A percentile compares a stretch with the other conserved stretches of the same genome.
Conservation (phyloP, 2,888 invertebrate genomes). For the Ferrisia virgata region DNA sequence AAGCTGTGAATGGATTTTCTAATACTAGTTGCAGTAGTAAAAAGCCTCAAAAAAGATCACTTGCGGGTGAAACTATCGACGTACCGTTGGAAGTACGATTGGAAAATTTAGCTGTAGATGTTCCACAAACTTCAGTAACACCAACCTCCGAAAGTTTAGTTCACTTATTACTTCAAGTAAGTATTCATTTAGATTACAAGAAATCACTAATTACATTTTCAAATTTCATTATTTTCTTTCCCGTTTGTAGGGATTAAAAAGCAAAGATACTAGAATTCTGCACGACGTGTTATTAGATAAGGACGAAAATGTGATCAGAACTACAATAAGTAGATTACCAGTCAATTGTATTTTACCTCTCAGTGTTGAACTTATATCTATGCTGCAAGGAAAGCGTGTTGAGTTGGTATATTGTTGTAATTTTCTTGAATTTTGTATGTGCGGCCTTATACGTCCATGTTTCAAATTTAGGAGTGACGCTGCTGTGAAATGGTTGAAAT, state of each 20-base stretch:
- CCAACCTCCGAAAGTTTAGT: conserved; percentile 64
- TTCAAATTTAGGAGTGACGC: conserved; percentile 55
- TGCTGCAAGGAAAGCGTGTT: conserved; percentile 67
- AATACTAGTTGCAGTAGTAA: background rate
- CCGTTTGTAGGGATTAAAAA: conserved; percentile 73
- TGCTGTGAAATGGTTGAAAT: conserved; percentile 61
- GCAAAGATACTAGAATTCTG: conserved; percentile 73
- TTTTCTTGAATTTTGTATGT: background rate
- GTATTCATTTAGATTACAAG: background rate
- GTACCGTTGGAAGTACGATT: conserved; percentile 80
- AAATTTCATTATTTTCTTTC: background rate
- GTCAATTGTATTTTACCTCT: conserved; percentile 70
- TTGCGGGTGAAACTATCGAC: conserved; percentile 53
- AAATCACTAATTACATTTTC: too few relatives aligned
- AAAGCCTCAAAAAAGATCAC: conserved; percentile 30
- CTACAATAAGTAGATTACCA: conserved; percentile 73
- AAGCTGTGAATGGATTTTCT: conserved; percentile 39
- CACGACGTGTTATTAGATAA: conserved; percentile 67
- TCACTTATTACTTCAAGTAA: conserved; percentile 55
- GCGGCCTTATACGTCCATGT: background rate
- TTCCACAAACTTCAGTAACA: conserved; percentile 56
- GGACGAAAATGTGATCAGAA: conserved; percentile 65
- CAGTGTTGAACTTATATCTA: conserved; percentile 64
- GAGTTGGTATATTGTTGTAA: conserved; percentile 59
- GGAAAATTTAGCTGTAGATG: conserved; percentile 71